Conservation (phyloP, 2,113 vertebrate species). For the Suricata suricatta region DNA sequence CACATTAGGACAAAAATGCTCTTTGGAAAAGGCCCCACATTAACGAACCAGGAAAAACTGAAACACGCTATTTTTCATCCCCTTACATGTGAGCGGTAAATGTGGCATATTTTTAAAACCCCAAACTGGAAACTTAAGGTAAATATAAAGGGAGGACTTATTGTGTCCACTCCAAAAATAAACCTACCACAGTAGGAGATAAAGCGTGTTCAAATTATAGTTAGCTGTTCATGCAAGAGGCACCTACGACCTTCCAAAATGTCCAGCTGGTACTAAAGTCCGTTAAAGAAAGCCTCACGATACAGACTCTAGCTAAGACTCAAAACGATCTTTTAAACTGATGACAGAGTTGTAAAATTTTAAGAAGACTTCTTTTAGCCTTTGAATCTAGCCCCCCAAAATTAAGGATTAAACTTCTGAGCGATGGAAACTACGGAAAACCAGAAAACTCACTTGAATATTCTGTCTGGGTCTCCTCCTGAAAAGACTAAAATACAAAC, state of each 20-base stretch:
- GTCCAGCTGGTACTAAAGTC: not conserved
- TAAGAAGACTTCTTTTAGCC: not conserved
- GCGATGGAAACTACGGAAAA: slow-evolving; percentile 46
- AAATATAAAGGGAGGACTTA: slow-evolving; percentile 19
- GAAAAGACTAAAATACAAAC: slow-evolving; percentile 71
- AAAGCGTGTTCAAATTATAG: not conserved
- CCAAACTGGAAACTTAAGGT: not conserved
- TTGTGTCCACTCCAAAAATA: not conserved
- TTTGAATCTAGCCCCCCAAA: slow-evolving; percentile 23
- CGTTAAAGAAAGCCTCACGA: slow-evolving; percentile 34
- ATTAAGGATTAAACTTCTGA: not conserved
- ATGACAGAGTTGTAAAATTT: not conserved
- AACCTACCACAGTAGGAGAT: not conserved
- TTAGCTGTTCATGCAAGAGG: not conserved
- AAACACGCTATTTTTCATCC: not conserved
- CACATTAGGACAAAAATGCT: slow-evolving; percentile 22
- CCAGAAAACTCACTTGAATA: slow-evolving; percentile 52
- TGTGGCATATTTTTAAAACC: not conserved
- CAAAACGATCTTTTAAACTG: not conserved
- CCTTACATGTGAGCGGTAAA: not conserved
- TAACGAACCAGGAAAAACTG: not conserved
- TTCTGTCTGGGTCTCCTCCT: slow-evolving; percentile 66
- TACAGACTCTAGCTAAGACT: not conserved
- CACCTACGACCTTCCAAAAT: slow-evolving; percentile 18
- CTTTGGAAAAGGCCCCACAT: not conserved